Percentiles rank a stretch among this genome's conserved stretches.
These are phyloP conservation scores for Oscheius sp. DNA, from an alignment of 2,888 invertebrate species.

Conservation along the genomic window DNA sequence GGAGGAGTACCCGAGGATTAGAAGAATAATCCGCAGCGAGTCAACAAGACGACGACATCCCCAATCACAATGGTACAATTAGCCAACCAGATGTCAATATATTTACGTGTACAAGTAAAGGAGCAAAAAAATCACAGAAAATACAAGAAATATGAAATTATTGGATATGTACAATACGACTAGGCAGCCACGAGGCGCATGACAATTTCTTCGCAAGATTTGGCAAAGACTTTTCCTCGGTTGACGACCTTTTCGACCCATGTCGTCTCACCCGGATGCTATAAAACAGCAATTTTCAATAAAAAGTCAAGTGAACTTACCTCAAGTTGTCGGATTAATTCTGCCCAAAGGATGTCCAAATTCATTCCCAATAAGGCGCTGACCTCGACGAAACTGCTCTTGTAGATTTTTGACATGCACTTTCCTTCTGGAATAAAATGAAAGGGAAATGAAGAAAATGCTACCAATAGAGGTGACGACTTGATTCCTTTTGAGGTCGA, in stretches of 20 bases:
- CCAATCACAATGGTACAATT: too few species aligned
- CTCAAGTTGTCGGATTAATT: conserved; percentile 60
- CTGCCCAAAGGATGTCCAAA: conserved; percentile 62
- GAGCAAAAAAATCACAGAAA: neutral
- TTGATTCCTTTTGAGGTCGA: conserved; percentile 69
- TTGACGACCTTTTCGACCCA: conserved; percentile 60
- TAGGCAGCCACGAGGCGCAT: conserved; percentile 38
- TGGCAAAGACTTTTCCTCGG: conserved; percentile 63
- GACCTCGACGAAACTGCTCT: conserved; percentile 65
- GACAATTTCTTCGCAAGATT: conserved; percentile 67
- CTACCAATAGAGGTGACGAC: conserved; percentile 65
- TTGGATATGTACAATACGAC: neutral
- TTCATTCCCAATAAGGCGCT: conserved; percentile 67
- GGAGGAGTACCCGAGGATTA: too few species aligned
- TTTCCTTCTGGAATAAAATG: conserved; percentile 71
- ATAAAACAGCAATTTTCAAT: neutral
- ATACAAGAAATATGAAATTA: neutral
- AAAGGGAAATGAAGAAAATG: neutral
- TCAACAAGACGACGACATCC: too few species aligned
- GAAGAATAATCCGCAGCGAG: too few species aligned
- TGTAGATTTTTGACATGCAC: conserved; percentile 69
- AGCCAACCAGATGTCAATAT: too few species aligned
- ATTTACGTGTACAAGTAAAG: too few species aligned
- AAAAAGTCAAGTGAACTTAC: too few species aligned
- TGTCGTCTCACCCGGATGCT: conserved; percentile 29